A percentile compares a stretch with the other conserved stretches of the same genome.
Conservation (phyloP, 2,797 vertebrate species). For the Anomalospiza imberbis region DNA sequence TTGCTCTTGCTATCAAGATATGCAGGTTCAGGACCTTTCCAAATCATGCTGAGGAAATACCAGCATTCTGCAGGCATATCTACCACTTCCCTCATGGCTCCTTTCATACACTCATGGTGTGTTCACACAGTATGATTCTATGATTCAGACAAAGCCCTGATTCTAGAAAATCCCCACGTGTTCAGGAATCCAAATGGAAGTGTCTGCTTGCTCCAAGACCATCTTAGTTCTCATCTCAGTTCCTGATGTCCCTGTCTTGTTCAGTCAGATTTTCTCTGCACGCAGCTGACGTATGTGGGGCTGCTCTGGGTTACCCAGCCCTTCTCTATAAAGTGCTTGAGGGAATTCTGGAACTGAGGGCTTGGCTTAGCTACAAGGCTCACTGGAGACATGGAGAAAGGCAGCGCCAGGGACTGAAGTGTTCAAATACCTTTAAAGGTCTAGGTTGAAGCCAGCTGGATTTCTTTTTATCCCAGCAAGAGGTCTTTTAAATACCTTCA, state of each 20-base stretch:
- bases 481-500: neutral
- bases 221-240: neutral
- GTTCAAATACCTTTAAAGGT: neutral
- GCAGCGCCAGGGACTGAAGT: neutral
- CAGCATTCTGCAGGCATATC: neutral
- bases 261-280: neutral
- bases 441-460: neutral
- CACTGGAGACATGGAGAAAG: neutral
- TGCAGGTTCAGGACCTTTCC: neutral
- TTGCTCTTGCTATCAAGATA: neutral
- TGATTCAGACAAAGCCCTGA: neutral
- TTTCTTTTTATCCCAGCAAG: neutral
- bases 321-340: neutral
- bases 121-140: neutral
- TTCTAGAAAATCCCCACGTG: neutral
- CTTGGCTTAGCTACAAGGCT: neutral
- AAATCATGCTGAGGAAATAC: neutral
- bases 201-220: neutral
- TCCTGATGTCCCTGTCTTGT: neutral
- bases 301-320: neutral
- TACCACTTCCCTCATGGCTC: neutral
- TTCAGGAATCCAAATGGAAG: neutral
- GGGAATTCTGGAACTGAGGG: neutral
- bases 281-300: neutral
- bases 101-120: neutral